Evolutionary conservation across 2,797 vertebrate species (phyloP).

Genomic region (Pteronotus mesoamericanus): DNA sequence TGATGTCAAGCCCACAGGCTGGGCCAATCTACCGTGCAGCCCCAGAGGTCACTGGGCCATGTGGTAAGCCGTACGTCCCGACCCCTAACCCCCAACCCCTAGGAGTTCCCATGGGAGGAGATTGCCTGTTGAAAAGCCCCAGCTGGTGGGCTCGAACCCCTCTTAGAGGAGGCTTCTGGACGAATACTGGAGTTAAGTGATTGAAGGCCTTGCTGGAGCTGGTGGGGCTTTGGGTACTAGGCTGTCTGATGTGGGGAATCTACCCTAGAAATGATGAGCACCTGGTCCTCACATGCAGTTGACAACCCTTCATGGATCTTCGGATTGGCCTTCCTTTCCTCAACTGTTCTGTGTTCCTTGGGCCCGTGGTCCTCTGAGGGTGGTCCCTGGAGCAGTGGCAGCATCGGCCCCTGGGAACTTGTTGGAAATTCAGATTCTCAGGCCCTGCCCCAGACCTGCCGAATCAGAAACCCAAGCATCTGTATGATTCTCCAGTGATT

Average conservation of each 20-base stretch:
- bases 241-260: background rate
- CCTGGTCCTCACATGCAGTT: background rate
- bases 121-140: background rate
- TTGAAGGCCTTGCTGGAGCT: background rate
- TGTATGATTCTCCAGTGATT: background rate
- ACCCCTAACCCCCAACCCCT: accelerated
- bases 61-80: background rate
- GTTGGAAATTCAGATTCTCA: background rate
- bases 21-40: accelerated
- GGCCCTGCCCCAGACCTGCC: no score
- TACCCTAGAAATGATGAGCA: background rate
- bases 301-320: background rate
- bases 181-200: background rate
- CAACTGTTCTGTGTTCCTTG: background rate
- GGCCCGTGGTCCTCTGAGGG: background rate
- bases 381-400: background rate
- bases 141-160: background rate
- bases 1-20: background rate
- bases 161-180: background rate
- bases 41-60: background rate
- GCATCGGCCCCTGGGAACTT: background rate
- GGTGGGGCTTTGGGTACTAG: background rate
- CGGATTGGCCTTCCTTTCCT: background rate
- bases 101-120: background rate
- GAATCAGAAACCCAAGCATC: background rate